These are phyloP conservation scores for Drosophila mercatorum DNA, from an alignment of 2,888 invertebrate genomes.

Conservation along the genomic window DNA sequence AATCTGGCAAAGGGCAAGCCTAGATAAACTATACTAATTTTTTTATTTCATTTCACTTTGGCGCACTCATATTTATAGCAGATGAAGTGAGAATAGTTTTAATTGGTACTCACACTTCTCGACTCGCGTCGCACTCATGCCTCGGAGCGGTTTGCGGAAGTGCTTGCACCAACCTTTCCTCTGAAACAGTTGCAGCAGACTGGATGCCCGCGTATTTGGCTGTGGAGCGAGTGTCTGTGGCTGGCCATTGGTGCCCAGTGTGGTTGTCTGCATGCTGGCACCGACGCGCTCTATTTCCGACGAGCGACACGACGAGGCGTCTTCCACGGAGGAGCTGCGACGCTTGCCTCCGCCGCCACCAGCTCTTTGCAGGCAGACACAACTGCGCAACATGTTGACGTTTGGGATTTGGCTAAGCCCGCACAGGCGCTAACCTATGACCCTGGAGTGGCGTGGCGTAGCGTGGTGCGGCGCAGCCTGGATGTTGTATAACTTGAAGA, in stretches of 20 bases:
- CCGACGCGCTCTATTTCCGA: constrained; percentile 84
- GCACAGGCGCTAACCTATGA: constrained; percentile 26
- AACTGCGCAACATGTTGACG: constrained; percentile 83
- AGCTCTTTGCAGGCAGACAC: constrained; percentile 83
- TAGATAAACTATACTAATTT: not conserved
- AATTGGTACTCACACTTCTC: constrained; percentile 88
- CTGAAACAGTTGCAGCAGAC: constrained; percentile 83
- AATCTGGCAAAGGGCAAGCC: not conserved
- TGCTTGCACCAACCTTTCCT: constrained; percentile 88
- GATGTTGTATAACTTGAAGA: constrained; percentile 36
- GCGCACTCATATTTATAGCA: not conserved
- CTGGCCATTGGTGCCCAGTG: constrained; percentile 65
- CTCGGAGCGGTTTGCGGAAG: constrained; percentile 88
- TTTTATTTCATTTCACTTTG: not conserved
- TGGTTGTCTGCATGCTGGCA: constrained; percentile 69
- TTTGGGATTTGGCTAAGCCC: constrained; percentile 18
- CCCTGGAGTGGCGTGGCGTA: not conserved
- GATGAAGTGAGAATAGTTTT: not conserved
- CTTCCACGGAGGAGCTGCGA: constrained; percentile 84
- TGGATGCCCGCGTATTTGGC: constrained; percentile 71
- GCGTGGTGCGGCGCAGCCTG: not conserved
- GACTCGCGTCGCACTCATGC: constrained; percentile 90
- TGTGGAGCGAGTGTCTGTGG: constrained; percentile 57
- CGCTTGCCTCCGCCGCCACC: constrained; percentile 80
- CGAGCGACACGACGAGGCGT: constrained; percentile 84